Base-by-base conservation (phyloP, 2,113 vertebrate genomes). In the Cynopterus brachyotis region DNA sequence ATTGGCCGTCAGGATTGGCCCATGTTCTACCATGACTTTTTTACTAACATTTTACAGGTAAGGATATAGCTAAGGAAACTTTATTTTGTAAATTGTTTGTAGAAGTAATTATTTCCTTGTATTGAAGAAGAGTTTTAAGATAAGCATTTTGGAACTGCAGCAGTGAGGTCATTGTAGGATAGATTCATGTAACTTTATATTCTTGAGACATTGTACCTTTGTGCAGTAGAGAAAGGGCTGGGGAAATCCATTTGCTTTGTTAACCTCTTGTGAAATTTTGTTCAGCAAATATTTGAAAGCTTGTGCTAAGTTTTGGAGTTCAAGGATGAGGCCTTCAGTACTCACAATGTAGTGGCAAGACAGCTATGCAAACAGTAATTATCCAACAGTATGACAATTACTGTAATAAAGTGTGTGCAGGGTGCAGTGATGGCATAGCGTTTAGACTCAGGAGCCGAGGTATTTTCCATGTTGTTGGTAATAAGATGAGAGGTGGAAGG, bases 11-110 rank as follows among this genome's bases (percentile, higher is more conserved):
- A 99, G 67, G 99, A 99, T 97, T 99, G 99, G 99, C 99, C 99
- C 0, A 99, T 99, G 99, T 99, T 99, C 98, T 99, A 99, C 98
- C 99, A 99, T 45, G 99, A 99, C 98, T 99, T 99, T 98, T 99
- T 99, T 98, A 99, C 99, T 85, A 99, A 99, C 98, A 99, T 99
- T 75, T 98, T 99, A 97, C 99, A 99, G 99, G 99, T 99, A 96
- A 97, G 95, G 62, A 12, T 53, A 20, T 47, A 19, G 42, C 17
- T n/a, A 42, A 60, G 55, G 50, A 86, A 88, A 92, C 13, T 32
- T 59, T 47, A 47, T 94, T 47, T 59, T 93, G 12, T 62, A 80
- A 59, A 47, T 67, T 78, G 57, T 97, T 93, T 89, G 32, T 76
- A 62, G 47, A 94, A 82, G 72, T 96, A 88, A 82, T 93, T 95